Conservation (phyloP, 2,113 vertebrate species). For the Ameiurus melas region DNA sequence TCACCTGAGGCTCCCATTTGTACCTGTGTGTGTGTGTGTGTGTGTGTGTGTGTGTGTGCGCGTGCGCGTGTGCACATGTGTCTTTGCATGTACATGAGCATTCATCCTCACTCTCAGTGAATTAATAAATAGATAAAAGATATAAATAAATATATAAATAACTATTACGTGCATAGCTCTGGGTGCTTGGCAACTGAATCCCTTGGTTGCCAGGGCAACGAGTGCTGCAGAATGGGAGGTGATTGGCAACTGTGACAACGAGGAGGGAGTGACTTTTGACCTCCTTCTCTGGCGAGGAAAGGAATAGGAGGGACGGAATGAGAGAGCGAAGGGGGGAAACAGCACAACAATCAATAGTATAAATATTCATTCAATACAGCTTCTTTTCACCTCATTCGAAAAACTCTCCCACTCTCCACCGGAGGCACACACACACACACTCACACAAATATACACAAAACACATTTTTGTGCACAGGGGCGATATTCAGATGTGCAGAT, state of each 20-base stretch:
- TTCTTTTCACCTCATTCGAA: conserved; percentile 26
- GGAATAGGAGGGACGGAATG: conserved; percentile 21
- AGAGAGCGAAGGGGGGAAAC: conserved; percentile 18
- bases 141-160: conserved; percentile 80
- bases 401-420: conserved; percentile 20
- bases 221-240: conserved; percentile 79
- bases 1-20: conserved; percentile 55
- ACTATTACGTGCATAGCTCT: conserved; percentile 78
- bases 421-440: not conserved
- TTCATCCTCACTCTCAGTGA: conserved; percentile 64
- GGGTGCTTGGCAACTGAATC: conserved; percentile 79
- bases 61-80: conserved; percentile 14
- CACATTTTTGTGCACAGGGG: conserved; percentile 18
- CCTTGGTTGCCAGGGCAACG: conserved; percentile 77
- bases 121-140: conserved; percentile 78
- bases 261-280: conserved; percentile 79
- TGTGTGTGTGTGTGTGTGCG: conserved; percentile 21
- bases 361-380: conserved; percentile 65
- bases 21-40: conserved; percentile 49
- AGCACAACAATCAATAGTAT: conserved; percentile 59
- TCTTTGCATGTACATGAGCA: conserved; percentile 43
- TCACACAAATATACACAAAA: conserved; percentile 13
- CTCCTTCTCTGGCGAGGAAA: conserved; percentile 64
- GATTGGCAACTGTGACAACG: conserved; percentile 81
- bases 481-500: not conserved